A percentile compares a stretch with the other conserved stretches of the same genome.
phyloP scores from a whole-genome alignment of 2,797 vertebrate genomes.

The Sebastes miniatus region DNA sequence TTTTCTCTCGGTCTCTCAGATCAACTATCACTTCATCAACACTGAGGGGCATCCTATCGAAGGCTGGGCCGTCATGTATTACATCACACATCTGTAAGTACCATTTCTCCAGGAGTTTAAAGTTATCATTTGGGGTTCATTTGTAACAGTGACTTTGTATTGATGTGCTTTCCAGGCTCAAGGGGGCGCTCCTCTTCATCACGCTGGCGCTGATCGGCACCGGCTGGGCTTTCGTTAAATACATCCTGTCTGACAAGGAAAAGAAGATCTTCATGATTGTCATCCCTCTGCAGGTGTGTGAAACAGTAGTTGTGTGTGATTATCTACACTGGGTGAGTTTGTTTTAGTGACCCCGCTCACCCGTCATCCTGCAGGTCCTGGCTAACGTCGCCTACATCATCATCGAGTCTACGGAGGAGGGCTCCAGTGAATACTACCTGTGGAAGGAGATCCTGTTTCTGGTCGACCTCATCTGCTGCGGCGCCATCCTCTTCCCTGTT shows the following conservation, averaged over 20 bases:
- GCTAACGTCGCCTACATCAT: constrained; percentile 88
- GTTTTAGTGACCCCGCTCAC: not conserved
- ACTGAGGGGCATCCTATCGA: constrained; percentile 85
- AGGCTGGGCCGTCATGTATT: constrained; percentile 89
- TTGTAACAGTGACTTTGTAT: not conserved
- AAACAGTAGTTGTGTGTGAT: not conserved
- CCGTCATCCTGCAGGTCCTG: constrained; percentile 66
- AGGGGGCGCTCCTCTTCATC: constrained; percentile 90
- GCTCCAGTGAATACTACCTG: constrained; percentile 83
- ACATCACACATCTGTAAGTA: constrained; percentile 88
- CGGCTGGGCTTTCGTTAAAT: constrained; percentile 89
- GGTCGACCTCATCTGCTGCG: constrained; percentile 89
- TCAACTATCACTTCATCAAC: constrained; percentile 91
- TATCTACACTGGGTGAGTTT: not conserved
- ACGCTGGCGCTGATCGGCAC: constrained; percentile 88
- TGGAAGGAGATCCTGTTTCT: constrained; percentile 90
- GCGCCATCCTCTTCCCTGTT: constrained; percentile 88
- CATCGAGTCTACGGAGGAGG: constrained; percentile 87
- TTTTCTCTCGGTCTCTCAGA: constrained; percentile 60
- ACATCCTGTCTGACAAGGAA: constrained; percentile 89
- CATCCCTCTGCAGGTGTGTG: constrained; percentile 84
- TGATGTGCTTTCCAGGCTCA: constrained; percentile 76
- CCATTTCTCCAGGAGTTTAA: not conserved
- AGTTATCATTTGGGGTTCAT: no score
- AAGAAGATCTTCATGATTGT: constrained; percentile 91